Percentiles rank a stretch among this genome's conserved stretches.
Conservation (phyloP, 2,888 invertebrate species). For the Pollenia labialis region DNA sequence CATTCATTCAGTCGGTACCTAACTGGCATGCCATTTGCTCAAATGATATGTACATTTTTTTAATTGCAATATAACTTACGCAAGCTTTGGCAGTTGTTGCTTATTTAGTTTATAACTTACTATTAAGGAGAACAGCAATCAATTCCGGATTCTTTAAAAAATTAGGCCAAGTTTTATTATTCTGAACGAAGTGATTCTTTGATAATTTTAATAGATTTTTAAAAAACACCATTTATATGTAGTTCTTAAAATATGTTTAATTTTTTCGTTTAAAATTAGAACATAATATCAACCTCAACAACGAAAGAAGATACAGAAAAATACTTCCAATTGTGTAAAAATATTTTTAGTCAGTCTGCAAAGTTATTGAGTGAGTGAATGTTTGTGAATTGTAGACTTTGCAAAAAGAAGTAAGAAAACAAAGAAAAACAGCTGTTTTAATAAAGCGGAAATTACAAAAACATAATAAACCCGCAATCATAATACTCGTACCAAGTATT, state of each 20-base stretch:
- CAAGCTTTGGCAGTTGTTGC: slow-evolving; percentile 12
- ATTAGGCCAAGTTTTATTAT: slow-evolving; percentile 4
- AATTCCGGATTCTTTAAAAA: slow-evolving; percentile 15
- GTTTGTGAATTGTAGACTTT: slow-evolving; percentile 16
- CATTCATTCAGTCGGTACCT: not conserved
- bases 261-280: slow-evolving; percentile 25
- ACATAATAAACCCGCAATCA: not conserved
- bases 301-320: slow-evolving; percentile 12
- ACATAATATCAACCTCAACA: slow-evolving; percentile 20
- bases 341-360: not conserved
- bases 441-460: slow-evolving; percentile 13
- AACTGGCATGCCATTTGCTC: not conserved
- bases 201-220: slow-evolving; percentile 39
- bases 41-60: not conserved
- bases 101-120: slow-evolving; percentile 36
- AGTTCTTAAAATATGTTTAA: slow-evolving; percentile 20
- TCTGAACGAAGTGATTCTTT: slow-evolving; percentile 5
- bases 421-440: slow-evolving; percentile 53
- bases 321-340: slow-evolving; percentile 6
- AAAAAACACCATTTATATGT: slow-evolving; percentile 57
- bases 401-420: not conserved
- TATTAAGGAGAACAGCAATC: not conserved
- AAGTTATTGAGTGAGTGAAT: not conserved
- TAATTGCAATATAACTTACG: slow-evolving; percentile 28
- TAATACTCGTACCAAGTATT: slow-evolving; percentile 3